Percentiles rank a stretch among this genome's conserved stretches.
These are phyloP conservation scores for Melanotaenia nigrans DNA, from an alignment of 2,797 vertebrate genomes.

Conservation along the genomic window DNA sequence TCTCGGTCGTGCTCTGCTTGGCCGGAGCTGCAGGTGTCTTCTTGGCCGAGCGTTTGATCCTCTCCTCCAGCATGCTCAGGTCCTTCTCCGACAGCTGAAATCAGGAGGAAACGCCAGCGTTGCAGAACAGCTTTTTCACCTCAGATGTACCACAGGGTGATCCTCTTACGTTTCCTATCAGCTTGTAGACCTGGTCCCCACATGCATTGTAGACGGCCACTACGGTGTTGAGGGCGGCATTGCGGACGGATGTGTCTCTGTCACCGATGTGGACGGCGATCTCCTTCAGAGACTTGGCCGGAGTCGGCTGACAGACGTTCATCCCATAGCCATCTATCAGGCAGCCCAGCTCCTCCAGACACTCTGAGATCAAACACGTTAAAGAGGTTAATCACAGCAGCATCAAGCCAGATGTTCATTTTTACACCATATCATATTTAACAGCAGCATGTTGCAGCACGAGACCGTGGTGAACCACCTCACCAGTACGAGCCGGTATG, in stretches of 20 bases:
- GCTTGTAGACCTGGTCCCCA: conserved; percentile 97
- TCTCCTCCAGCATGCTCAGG: conserved; percentile 98
- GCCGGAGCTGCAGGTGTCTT: conserved; percentile 84
- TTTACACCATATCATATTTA: too few species aligned
- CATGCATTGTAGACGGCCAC: conserved; percentile 95
- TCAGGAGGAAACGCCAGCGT: background rate
- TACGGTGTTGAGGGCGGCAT: conserved; percentile 96
- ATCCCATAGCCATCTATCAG: conserved; percentile 84
- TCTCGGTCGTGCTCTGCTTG: conserved; percentile 85
- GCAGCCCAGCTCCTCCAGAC: conserved; percentile 83
- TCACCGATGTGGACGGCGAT: conserved; percentile 96
- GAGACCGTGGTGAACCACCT: too few species aligned
- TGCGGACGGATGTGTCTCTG: conserved; percentile 94
- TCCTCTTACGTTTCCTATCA: conserved; percentile 94
- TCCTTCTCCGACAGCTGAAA: conserved; percentile 96
- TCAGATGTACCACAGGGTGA: background rate
- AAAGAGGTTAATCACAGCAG: too few species aligned
- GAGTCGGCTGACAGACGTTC: conserved; percentile 96
- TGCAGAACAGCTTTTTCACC: background rate
- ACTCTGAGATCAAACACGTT: conserved; percentile 68
- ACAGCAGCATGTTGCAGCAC: too few species aligned
- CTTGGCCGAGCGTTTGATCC: conserved; percentile 97
- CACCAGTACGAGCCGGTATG: too few species aligned
- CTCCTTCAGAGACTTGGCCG: conserved; percentile 95
- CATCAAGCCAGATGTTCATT: too few species aligned